A percentile compares a stretch with the other conserved stretches of the same genome.
Conservation (phyloP, 1,140 invertebrate species). For the Asobara japonica region DNA sequence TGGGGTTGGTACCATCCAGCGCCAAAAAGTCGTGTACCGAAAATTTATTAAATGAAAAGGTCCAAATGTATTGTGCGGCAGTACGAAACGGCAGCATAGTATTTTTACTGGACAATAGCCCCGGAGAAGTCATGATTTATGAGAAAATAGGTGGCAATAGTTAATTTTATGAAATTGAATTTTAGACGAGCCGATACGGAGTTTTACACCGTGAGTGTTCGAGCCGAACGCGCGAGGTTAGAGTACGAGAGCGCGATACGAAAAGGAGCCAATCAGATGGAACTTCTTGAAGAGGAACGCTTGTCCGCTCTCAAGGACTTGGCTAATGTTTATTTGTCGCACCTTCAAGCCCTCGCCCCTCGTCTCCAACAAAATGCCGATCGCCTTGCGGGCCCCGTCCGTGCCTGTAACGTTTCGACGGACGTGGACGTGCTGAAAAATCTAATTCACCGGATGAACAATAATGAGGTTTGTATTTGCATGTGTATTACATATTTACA, state of each 20-base stretch:
- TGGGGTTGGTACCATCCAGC: too few relatives aligned
- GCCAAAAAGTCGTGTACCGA: too few relatives aligned
- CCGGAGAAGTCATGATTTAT: too few relatives aligned
- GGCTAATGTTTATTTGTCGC: slow-evolving; percentile 80
- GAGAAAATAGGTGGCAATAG: too few relatives aligned
- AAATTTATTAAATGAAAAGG: too few relatives aligned
- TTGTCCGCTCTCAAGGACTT: slow-evolving; percentile 83
- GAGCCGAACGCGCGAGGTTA: slow-evolving; percentile 86
- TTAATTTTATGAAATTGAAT: too few relatives aligned
- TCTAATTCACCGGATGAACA: slow-evolving; percentile 68
- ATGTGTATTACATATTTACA: too few relatives aligned
- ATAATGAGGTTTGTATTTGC: slow-evolving; percentile 52
- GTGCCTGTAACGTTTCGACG: slow-evolving; percentile 75
- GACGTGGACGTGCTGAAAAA: slow-evolving; percentile 78
- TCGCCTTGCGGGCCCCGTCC: slow-evolving; percentile 75
- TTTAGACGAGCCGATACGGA: slow-evolving; percentile 92
- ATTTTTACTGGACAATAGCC: too few relatives aligned
- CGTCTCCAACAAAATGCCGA: slow-evolving; percentile 76
- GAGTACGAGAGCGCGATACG: slow-evolving; percentile 92
- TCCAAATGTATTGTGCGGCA: too few relatives aligned
- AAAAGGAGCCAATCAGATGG: slow-evolving; percentile 80
- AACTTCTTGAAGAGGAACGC: slow-evolving; percentile 90
- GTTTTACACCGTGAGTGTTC: slow-evolving; percentile 90
- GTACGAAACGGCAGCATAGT: too few relatives aligned
- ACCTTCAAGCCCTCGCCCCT: slow-evolving; percentile 80